Evolutionary conservation across 2,888 invertebrate species (phyloP).

Genomic region (Phymatocera aterrima): DNA sequence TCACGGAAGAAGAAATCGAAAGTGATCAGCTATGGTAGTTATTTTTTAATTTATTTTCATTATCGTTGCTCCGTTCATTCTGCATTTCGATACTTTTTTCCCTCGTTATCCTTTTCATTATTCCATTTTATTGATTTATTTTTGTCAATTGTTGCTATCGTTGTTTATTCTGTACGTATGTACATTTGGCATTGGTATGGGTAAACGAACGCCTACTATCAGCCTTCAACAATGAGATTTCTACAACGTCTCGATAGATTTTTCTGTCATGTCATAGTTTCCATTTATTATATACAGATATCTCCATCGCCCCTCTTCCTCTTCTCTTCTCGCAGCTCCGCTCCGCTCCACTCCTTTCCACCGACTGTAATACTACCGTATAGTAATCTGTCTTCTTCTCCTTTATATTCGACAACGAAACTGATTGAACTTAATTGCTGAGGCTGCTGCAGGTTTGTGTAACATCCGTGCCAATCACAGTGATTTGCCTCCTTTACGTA

Average conservation of each 20-base stretch:
- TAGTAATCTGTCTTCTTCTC: background rate
- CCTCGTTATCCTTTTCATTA: background rate
- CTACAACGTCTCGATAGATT: constrained; percentile 3
- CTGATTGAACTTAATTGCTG: constrained; percentile 41
- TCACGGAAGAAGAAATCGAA: constrained; percentile 31
- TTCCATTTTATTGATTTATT: background rate
- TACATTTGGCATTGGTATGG: too few relatives aligned
- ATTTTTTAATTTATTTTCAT: background rate
- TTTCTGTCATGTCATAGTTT: constrained; percentile 15
- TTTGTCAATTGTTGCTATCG: background rate
- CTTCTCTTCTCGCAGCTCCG: too few relatives aligned
- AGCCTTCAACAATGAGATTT: constrained; percentile 29
- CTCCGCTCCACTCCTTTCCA: too few relatives aligned
- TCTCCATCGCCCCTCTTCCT: background rate
- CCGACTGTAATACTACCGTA: too few relatives aligned
- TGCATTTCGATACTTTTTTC: background rate
- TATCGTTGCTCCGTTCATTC: background rate
- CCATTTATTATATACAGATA: background rate
- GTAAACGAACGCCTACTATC: too few relatives aligned
- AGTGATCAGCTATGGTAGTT: background rate
- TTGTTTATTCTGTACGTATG: background rate
- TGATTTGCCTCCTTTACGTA: constrained; percentile 21
- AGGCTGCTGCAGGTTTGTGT: background rate
- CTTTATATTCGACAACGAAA: constrained; percentile 4
- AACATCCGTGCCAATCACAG: background rate